Base-by-base conservation (phyloP, 2,113 vertebrate genomes). In the Anser cygnoides region DNA sequence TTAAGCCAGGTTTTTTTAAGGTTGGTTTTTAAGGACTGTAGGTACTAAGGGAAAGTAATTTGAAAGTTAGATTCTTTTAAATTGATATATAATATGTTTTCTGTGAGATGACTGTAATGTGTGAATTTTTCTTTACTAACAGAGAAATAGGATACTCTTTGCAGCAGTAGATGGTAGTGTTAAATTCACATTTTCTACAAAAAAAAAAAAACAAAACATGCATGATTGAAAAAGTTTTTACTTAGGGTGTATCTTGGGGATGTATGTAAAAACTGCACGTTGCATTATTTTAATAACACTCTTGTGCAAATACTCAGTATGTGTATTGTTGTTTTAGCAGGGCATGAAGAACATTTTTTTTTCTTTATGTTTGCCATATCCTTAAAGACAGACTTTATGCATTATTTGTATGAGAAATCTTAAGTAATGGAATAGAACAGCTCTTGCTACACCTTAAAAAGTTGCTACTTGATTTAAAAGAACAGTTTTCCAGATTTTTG, bases 401-500 rank as follows among this genome's bases (percentile, higher is more conserved):
- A 16, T 80, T 89, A 37, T 37, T 84, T 75, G n/a, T 81, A 65
- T 31, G 62, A 67, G 62, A 89, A 72, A n/a, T 66, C 16, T 70
- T 62, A 68, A 91, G 10, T 59, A 68, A 71, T 85, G 37, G 46
- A 80, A 52, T 89, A 70, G 78, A 94, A 54, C 28, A 89, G 70
- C 41, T 41, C n/a, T 94, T 84, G 33, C 78, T 82, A 4, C 1
- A 3, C 41, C 67, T 43, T 76, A 19, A 57, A 55, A 93, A 73
- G 59, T 87, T 85, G 41, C 41, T 83, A 1, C 17, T 94, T 93
- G 77, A 77, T 94, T 92, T 91, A 79, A 3, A 95, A 92, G 87
- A 94, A 43, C 74, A 20, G 3, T 93, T 93, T 95, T 96, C 58
- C 81, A 89, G 75, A 79, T 74, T 94, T 95, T 90, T 89, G 31